Evolutionary conservation across 2,797 vertebrate species (phyloP).

Genomic region (Otus scops): DNA sequence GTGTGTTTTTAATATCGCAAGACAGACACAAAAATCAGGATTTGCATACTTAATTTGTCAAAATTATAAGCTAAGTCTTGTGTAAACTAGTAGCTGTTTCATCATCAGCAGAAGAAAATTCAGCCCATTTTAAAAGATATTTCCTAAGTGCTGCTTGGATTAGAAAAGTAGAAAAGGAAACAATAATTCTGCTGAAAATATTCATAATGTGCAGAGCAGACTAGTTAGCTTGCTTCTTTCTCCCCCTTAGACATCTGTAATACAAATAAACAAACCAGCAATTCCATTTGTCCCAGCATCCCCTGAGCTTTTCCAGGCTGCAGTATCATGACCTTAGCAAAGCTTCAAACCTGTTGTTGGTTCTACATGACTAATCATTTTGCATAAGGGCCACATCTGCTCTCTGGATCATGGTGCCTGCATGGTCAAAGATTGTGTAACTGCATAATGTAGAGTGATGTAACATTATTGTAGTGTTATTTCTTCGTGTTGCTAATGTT

Average conservation of each 20-base stretch:
- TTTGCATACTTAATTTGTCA: not conserved
- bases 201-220: not conserved
- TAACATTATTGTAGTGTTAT: not conserved
- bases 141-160: not conserved
- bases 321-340: not conserved
- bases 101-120: not conserved
- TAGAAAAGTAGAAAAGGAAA: not conserved
- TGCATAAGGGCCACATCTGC: fast-evolving
- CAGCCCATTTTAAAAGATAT: not conserved
- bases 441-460: not conserved
- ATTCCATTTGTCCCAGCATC: not conserved
- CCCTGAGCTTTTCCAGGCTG: not conserved
- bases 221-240: not conserved
- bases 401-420: not conserved
- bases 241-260: not conserved
- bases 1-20: not conserved
- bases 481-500: not conserved
- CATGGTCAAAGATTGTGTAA: not conserved
- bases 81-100: not conserved
- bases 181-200: not conserved
- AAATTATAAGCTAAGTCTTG: not conserved
- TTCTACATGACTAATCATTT: not conserved
- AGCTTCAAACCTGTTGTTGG: not conserved
- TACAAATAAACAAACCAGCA: not conserved
- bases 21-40: not conserved